Evolutionary conservation across 2,113 vertebrate genomes (phyloP).

Genomic region (Solea senegalensis): DNA sequence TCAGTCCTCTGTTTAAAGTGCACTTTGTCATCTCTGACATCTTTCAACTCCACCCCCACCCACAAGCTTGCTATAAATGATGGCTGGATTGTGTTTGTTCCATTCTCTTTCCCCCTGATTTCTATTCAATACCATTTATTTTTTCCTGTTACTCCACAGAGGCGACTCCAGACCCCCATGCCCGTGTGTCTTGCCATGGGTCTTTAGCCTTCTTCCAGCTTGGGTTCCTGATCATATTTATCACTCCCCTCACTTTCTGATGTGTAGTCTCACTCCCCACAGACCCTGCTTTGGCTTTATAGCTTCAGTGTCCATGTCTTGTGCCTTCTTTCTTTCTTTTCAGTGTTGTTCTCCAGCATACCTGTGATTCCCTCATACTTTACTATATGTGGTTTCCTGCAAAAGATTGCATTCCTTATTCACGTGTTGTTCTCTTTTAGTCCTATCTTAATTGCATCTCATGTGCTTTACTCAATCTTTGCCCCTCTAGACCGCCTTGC

Average conservation of each 20-base stretch:
- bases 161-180: neutral
- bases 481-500: neutral
- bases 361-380: neutral
- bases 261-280: constrained; percentile 18
- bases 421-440: neutral
- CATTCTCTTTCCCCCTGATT: neutral
- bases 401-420: neutral
- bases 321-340: constrained; percentile 16
- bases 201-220: neutral
- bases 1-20: constrained; percentile 15
- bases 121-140: constrained; percentile 7
- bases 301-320: constrained; percentile 28
- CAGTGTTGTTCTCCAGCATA: constrained; percentile 1
- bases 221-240: constrained; percentile 8
- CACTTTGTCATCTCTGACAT: neutral
- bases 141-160: neutral
- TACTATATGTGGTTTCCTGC: neutral
- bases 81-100: neutral
- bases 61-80: neutral
- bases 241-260: constrained; percentile 7
- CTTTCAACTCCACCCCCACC: too few relatives aligned
- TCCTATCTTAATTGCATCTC: constrained; percentile 18
- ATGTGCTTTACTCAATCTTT: neutral
- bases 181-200: neutral
- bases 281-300: constrained; percentile 23